A percentile compares a stretch with the other conserved stretches of the same genome.
Evolutionary conservation across 2,797 vertebrate species (phyloP).

Genomic region (Bryconaethiops microstoma): DNA sequence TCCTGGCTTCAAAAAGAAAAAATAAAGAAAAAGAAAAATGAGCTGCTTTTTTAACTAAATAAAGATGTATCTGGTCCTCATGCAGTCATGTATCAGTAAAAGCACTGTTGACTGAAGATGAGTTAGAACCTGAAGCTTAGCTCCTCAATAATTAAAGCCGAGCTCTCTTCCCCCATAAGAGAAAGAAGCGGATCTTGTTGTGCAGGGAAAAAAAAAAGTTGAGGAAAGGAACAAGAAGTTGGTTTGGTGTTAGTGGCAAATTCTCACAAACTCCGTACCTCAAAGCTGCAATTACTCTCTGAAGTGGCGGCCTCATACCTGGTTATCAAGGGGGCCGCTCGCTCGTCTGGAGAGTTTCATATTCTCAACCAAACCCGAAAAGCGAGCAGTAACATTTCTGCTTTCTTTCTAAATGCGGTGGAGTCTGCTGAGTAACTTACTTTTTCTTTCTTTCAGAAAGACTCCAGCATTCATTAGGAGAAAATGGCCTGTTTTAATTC

Average conservation of each 20-base stretch:
- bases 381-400: constrained; percentile 73
- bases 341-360: constrained; percentile 77
- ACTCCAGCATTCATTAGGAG: constrained; percentile 73
- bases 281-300: constrained; percentile 83
- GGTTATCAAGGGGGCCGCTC: constrained; percentile 76
- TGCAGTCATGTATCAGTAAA: constrained; percentile 26
- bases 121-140: constrained; percentile 43
- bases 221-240: constrained; percentile 71
- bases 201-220: constrained; percentile 58
- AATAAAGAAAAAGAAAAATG: neutral
- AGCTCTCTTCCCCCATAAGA: constrained; percentile 47
- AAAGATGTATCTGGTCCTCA: constrained; percentile 7
- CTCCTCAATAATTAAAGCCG: constrained; percentile 61
- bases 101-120: constrained; percentile 47
- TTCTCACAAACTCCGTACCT: constrained; percentile 77
- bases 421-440: constrained; percentile 69
- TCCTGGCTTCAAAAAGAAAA: neutral
- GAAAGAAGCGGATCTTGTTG: constrained; percentile 58
- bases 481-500: constrained; percentile 75
- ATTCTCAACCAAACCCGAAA: constrained; percentile 58
- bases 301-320: constrained; percentile 77
- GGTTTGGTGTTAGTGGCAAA: constrained; percentile 76
- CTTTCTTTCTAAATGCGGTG: constrained; percentile 64
- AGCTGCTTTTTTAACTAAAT: constrained; percentile 6
- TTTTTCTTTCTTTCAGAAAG: constrained; percentile 58